phyloP scores from a whole-genome alignment of 2,113 vertebrate species.

The Semicossyphus pulcher region DNA sequence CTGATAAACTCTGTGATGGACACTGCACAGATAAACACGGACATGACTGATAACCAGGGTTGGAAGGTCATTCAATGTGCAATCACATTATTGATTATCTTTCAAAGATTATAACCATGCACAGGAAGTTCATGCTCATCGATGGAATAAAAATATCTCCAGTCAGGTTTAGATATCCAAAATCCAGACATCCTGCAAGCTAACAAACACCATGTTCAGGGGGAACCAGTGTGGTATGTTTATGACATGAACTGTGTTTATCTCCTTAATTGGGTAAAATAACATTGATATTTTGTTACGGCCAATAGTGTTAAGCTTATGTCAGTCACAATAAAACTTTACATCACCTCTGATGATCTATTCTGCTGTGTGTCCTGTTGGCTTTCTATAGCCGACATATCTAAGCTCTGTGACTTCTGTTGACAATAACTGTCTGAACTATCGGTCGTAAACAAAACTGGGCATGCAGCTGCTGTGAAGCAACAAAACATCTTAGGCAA shows the following conservation, averaged over 20 bases:
- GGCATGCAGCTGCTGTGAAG: background rate
- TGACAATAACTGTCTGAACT: background rate
- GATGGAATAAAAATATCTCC: background rate
- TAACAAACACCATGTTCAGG: background rate
- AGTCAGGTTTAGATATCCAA: background rate
- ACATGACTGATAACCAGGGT: slow-evolving; percentile 41
- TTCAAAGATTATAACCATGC: background rate
- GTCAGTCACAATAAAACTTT: background rate
- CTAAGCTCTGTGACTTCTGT: too few species aligned
- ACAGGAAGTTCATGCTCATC: background rate
- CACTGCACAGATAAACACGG: slow-evolving; percentile 43
- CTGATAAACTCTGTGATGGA: slow-evolving; percentile 37
- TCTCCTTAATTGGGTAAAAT: background rate
- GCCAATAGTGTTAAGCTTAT: background rate
- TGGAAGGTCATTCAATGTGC: background rate
- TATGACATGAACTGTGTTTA: background rate
- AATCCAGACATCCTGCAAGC: too few species aligned
- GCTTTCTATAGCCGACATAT: too few species aligned
- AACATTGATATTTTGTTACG: background rate
- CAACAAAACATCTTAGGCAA: background rate
- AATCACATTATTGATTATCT: slow-evolving; percentile 24
- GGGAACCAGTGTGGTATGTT: background rate
- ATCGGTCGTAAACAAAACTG: background rate
- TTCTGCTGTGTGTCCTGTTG: background rate
- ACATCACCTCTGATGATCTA: background rate